Evolutionary conservation across 2,888 invertebrate genomes (phyloP).

Genomic region (Mantis religiosa): DNA sequence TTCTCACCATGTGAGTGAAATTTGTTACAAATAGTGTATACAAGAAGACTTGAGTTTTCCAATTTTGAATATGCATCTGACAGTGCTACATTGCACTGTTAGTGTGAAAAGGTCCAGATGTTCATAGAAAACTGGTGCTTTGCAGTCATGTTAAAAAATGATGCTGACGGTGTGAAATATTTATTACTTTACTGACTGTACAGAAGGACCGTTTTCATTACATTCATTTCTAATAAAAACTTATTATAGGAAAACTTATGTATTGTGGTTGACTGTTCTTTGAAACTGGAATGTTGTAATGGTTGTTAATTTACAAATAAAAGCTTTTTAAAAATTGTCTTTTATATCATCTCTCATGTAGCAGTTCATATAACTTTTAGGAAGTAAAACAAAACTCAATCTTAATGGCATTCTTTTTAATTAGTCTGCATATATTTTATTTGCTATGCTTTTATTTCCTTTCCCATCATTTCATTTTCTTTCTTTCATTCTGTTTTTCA

Average conservation of each 20-base stretch:
- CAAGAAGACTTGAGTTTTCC: not conserved
- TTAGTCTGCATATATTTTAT: not conserved
- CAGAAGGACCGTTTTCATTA: not conserved
- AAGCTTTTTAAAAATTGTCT: slow-evolving; percentile 1
- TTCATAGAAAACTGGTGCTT: not conserved
- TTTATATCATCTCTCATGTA: not conserved
- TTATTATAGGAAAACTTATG: not conserved
- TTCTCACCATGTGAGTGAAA: not conserved
- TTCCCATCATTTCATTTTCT: too few species aligned
- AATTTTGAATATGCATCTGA: not conserved
- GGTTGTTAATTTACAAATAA: slow-evolving; percentile 14
- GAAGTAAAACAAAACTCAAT: not conserved
- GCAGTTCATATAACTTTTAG: not conserved
- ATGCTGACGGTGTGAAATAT: not conserved
- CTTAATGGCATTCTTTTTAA: not conserved
- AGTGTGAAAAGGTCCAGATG: not conserved
- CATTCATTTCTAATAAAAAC: not conserved
- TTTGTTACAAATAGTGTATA: not conserved
- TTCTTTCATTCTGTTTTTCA: not conserved
- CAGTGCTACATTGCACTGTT: not conserved
- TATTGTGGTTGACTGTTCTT: not conserved
- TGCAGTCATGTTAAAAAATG: not conserved
- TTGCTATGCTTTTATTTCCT: not conserved
- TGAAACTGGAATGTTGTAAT: not conserved
- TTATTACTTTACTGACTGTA: not conserved